Base-by-base conservation (phyloP, 2,113 vertebrate species). In the Leucosticte australis region DNA sequence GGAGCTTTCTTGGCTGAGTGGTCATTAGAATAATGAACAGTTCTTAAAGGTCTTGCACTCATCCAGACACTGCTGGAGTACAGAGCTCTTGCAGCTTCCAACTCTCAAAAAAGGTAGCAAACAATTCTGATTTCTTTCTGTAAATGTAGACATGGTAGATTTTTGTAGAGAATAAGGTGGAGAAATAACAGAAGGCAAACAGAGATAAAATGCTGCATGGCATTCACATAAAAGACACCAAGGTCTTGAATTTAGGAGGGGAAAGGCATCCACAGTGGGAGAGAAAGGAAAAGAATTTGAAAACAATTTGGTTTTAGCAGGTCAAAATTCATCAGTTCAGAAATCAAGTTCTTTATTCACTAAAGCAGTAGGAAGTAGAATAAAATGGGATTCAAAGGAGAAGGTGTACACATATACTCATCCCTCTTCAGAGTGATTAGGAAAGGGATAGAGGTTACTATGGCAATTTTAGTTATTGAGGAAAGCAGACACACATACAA, bases 401-500 rank as follows among this genome's bases (percentile, higher is more conserved):
- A 83, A 59, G 13, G 37, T 23, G 10, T 14, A 44, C 35, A 74
- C 41, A n/a, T 9, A 37, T 28, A 10, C 15, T 73, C n/a, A 52
- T 62, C 10, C 31, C n/a, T 49, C 80, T 67, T 52, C 47, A 47
- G 31, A 33, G 24, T 3, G 35, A 57, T 60, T 30, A 59, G 24
- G 16, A n/a, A 71, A 24, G 30, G 81, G 26, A 8, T 23, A n/a
- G 15, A 84, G 24, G 19, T 60, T 47, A 52, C 27, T 8, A 2
- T 0, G 1, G 31, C 47, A 84, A n/a, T 7, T n/a, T 46, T 35
- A 64, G 22, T n/a, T 35, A 19, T 3, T 6, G 16, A 1, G 6
- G 20, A 68, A 68, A 35, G 28, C 28, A 78, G 55, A 62, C 47
- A 37, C 4, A 77, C 12, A 55, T 19, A 21, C 0, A 69, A 13